phyloP scores from a whole-genome alignment of 2,797 vertebrate species.

The Carcharodon carcharias region DNA sequence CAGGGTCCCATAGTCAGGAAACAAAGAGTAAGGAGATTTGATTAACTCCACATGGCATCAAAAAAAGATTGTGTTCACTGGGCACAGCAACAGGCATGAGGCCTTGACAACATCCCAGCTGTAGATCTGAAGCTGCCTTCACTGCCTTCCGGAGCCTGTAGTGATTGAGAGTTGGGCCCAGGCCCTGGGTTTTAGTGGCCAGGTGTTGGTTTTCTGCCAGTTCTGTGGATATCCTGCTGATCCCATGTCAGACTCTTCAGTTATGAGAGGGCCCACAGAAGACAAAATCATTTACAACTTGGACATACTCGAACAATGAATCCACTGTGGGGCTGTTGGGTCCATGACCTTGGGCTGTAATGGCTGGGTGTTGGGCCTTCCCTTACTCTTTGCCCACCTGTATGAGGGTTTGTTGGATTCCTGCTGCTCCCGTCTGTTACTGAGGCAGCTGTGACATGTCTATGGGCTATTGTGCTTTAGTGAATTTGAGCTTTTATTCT shows the following conservation, averaged over 20 bases:
- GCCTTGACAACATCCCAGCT: not conserved
- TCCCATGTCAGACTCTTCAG: not conserved
- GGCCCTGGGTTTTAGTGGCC: too few species aligned
- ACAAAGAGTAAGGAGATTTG: not conserved
- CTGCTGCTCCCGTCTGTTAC: not conserved
- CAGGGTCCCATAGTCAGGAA: not conserved
- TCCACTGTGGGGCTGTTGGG: not conserved
- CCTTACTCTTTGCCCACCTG: not conserved
- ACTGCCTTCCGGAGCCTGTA: not conserved
- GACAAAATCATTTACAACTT: not conserved
- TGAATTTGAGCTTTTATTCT: not conserved
- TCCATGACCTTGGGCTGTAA: not conserved
- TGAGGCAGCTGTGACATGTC: not conserved
- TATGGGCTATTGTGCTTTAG: not conserved
- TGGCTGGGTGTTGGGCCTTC: not conserved
- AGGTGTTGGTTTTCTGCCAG: too few species aligned
- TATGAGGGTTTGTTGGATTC: not conserved
- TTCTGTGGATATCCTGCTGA: too few species aligned
- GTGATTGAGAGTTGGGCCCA: too few species aligned
- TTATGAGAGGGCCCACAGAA: not conserved
- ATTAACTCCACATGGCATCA: not conserved
- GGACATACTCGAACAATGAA: too few species aligned
- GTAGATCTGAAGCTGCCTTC: not conserved
- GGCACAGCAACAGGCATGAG: not conserved
- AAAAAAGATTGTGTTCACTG: not conserved